Evolutionary conservation across 2,113 vertebrate genomes (phyloP), one percentile per base, ranked within the genome.

Genomic region (Tamias sibiricus): DNA sequence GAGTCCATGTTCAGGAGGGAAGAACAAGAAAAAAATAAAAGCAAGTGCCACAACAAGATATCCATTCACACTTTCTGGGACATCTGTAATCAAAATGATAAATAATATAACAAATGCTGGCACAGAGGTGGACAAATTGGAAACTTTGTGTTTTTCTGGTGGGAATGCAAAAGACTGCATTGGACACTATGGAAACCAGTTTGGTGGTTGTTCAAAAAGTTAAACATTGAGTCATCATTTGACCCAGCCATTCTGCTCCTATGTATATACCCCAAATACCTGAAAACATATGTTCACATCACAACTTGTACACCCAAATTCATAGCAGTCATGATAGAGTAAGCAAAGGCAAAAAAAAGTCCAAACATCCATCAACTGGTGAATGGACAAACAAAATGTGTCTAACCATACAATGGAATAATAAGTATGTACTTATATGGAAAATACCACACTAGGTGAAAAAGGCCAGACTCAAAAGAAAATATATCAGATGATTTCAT

Each of bases 221-320:
- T 92, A 74, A 85, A 64, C 35, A 92, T 8, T n/a, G 14, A 95
- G 24, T 71, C 42, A 57, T 76, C 12, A 19, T 37, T 77, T 59
- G 68, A 83, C 32, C 40, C 64, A 86, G 42, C 22, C 57, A 74
- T 75, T 81, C 49, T 13, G 28, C 75, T 79, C 81, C 35, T 74
- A 42, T 1, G 30, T 93, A 87, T 62, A 83, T 24, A 66, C 5
- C 12, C 37, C 77, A 92, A 59, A 85, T 72, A 94, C 90, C 6
- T 94, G 89, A 90, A 97, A 83, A 57, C n/a, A 37, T 40, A 88
- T 40, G n/a, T 86, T 94, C 52, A 85, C n/a, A 81, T 47, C 64
- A 85, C 42, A 82, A 76, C 68, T 81, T 42, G 14, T 86, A 11
- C 28, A 44, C 22, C 24, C 19, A 32, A 24, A 4, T 59, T 90